These are phyloP conservation scores for Plodia interpunctella DNA, from an alignment of 1,140 invertebrate genomes.

Conservation along the genomic window DNA sequence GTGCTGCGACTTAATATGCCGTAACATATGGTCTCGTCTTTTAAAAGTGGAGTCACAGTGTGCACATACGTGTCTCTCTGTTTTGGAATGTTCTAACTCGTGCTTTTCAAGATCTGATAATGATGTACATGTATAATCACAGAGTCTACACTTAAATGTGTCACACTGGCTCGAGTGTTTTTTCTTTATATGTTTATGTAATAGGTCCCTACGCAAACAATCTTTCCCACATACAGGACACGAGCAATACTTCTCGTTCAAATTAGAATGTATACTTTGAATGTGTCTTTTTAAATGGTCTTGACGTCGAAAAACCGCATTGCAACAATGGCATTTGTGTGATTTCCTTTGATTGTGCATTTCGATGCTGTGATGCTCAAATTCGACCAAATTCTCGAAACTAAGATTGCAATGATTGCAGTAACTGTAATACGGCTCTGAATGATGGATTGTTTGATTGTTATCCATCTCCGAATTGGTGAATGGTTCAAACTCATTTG, in stretches of 20 bases:
- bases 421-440: slow-evolving; percentile 13
- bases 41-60: slow-evolving; percentile 45
- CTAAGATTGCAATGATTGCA: slow-evolving; percentile 26
- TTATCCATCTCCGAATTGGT: background rate
- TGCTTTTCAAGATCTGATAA: slow-evolving; percentile 37
- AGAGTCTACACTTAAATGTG: slow-evolving; percentile 33
- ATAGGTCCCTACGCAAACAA: slow-evolving; percentile 30
- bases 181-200: slow-evolving; percentile 39
- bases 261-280: slow-evolving; percentile 30
- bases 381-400: slow-evolving; percentile 26
- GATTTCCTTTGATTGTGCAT: slow-evolving; percentile 29
- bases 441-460: background rate
- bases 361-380: slow-evolving; percentile 31
- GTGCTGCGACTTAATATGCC: slow-evolving; percentile 46
- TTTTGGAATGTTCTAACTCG: slow-evolving; percentile 25
- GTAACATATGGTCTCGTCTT: slow-evolving; percentile 47
- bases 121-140: slow-evolving; percentile 27
- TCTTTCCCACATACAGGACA: slow-evolving; percentile 39
- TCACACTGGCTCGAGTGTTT: slow-evolving; percentile 29
- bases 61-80: slow-evolving; percentile 31
- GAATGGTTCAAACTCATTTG: slow-evolving; percentile 1
- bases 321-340: slow-evolving; percentile 29
- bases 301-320: slow-evolving; percentile 32
- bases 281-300: slow-evolving; percentile 48
- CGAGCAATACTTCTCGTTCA: slow-evolving; percentile 24